These are phyloP conservation scores for Drosophila tani DNA, from an alignment of 1,140 invertebrate genomes.

Conservation along the genomic window DNA sequence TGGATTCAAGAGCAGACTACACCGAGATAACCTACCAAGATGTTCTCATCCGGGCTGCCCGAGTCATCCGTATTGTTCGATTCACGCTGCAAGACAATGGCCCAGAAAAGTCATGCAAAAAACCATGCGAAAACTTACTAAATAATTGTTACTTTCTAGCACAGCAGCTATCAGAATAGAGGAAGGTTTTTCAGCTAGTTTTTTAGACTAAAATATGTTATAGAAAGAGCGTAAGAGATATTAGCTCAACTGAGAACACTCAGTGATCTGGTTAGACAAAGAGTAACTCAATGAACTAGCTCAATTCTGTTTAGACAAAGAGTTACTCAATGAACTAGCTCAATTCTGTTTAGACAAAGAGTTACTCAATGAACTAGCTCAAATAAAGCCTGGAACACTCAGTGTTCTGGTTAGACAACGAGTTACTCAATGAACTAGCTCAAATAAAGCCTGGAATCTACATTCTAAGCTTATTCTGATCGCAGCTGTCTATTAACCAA, in stretches of 20 bases:
- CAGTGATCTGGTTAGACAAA: too few species aligned
- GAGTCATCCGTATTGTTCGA: constrained; percentile 58
- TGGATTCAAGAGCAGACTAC: constrained; percentile 19
- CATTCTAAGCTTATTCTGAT: not conserved
- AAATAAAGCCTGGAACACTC: not conserved
- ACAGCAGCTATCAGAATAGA: constrained; percentile 4
- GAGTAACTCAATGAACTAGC: too few species aligned
- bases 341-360: too few species aligned
- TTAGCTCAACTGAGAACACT: too few species aligned
- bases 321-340: too few species aligned
- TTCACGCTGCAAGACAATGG: constrained; percentile 59
- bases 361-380: too few species aligned
- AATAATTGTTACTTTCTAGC: not conserved
- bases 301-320: too few species aligned
- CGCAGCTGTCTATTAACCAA: constrained; percentile 15
- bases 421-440: too few species aligned
- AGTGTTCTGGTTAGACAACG: too few species aligned
- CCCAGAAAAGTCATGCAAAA: constrained; percentile 58
- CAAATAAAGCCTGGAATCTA: not conserved
- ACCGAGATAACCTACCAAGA: constrained; percentile 85
- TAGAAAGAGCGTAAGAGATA: not conserved
- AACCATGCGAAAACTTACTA: constrained; percentile 52
- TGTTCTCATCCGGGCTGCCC: constrained; percentile 87
- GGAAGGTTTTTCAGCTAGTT: not conserved
- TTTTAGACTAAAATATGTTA: not conserved